Conservation (phyloP, 2,113 vertebrate genomes). For the Turdus rufiventris region DNA sequence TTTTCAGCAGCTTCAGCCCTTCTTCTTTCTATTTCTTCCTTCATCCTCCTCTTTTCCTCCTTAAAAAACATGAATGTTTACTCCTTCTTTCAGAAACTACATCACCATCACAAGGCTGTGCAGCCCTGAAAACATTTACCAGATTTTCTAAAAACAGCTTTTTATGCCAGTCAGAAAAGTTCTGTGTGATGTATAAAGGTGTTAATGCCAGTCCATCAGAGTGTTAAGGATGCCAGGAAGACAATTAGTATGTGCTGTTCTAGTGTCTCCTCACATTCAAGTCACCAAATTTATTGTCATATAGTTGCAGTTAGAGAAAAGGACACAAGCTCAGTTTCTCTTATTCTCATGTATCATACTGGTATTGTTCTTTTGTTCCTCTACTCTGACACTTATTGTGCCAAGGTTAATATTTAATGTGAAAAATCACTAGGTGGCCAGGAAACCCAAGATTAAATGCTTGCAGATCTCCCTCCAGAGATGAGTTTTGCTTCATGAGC, state of each 20-base stretch:
- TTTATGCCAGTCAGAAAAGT: not conserved
- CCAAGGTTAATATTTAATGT: not conserved
- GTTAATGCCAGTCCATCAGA: not conserved
- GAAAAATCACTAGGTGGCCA: not conserved
- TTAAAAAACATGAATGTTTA: slow-evolving; percentile 23
- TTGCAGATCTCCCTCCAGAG: not conserved
- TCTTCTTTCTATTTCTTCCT: slow-evolving; percentile 95
- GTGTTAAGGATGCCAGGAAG: not conserved
- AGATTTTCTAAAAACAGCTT: not conserved
- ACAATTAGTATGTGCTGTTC: not conserved
- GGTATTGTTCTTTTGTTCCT: not conserved
- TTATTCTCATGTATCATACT: not conserved
- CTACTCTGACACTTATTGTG: not conserved
- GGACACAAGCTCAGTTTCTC: not conserved
- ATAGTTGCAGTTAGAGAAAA: not conserved
- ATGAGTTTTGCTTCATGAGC: not conserved
- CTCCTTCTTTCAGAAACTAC: not conserved
- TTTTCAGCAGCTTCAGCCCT: slow-evolving; percentile 96
- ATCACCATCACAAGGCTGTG: not conserved
- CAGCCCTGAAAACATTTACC: not conserved
- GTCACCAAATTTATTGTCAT: not conserved
- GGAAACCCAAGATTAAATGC: not conserved
- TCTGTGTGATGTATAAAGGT: not conserved
- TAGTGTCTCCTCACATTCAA: not conserved
- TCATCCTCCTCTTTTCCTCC: slow-evolving; percentile 96